Evolutionary conservation across 2,797 vertebrate genomes (phyloP).

Genomic region (Pseudochirops corinnae): DNA sequence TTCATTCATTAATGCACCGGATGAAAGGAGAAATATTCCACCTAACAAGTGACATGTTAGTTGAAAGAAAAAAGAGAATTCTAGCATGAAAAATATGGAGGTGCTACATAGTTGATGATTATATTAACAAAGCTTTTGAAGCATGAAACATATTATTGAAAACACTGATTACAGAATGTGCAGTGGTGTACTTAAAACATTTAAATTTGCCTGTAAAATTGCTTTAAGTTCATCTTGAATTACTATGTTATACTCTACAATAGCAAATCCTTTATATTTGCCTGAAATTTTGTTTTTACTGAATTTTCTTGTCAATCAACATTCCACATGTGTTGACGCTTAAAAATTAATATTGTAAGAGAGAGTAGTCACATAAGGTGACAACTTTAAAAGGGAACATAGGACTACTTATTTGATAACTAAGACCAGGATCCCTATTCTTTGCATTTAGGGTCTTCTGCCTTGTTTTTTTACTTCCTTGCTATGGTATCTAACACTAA

Average conservation of each 20-base stretch:
- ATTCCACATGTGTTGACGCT: neutral
- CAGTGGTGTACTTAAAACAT: constrained; percentile 55
- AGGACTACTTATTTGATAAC: neutral
- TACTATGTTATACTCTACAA: neutral
- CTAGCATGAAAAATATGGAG: constrained; percentile 62
- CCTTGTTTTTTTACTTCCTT: neutral
- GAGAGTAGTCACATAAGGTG: neutral
- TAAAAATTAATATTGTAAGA: neutral
- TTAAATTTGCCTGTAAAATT: constrained; percentile 60
- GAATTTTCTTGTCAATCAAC: neutral
- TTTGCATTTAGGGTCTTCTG: neutral
- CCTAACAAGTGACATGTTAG: constrained; percentile 59
- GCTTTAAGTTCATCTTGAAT: constrained; percentile 55
- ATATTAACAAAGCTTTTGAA: constrained; percentile 64
- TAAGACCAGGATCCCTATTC: neutral
- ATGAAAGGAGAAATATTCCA: constrained; percentile 13
- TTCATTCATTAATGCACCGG: constrained; percentile 41
- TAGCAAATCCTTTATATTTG: neutral
- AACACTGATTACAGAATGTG: constrained; percentile 54
- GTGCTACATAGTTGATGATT: constrained; percentile 62
- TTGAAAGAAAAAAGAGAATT: constrained; percentile 57
- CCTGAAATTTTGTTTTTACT: neutral
- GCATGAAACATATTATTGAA: constrained; percentile 66
- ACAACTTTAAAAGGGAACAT: neutral
- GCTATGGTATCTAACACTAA: neutral